Evolutionary conservation across 1,140 invertebrate genomes (phyloP), one percentile per base, ranked within the genome.

Genomic region (Pseudachorutes palmiensis): DNA sequence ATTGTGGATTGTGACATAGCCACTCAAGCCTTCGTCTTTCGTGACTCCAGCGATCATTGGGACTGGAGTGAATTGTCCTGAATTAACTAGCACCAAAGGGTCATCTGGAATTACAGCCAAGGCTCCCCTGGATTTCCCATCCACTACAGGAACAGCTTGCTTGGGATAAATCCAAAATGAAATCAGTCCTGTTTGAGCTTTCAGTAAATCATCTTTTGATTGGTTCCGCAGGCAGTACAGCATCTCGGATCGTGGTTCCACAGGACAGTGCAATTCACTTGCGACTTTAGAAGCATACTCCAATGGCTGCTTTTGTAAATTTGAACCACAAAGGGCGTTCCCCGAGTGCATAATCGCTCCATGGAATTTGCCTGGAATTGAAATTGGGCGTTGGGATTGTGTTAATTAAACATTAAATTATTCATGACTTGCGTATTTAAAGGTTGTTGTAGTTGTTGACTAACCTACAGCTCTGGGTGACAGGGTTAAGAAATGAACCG

Each of bases 41-140:
- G 67, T 72, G 0, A 74, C 72, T 19, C 75, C 75, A 24, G 69
- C 51, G 58, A 76, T 63, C 58, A 75, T 74, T 12, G 74, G 75
- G 2, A 76, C 69, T 59, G 74, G 74, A 5, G 72, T 70, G 59
- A 74, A 75, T 26, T 66, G 63, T 24, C 66, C 62, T 12, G 70
- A 45, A 1, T 66, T 66, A 66, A 76, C 73, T 14, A 76, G 70
- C 19, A 70, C 64, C 59, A 70, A 60, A 1, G 75, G 75, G 26
- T 64, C 65, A 30, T 70, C 71, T 1, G 74, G 71, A 0, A 76
- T 49, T 30, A 76, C 68, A 1, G 74, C 71, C 19, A 70, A 51
- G 2, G 66, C 61, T 0, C 69, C 69, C 26, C 64, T 55, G 70
- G 69, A 75, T 2, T 33, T 62, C 22, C 62, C 66, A 65, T 68